phyloP scores from a whole-genome alignment of 2,113 vertebrate genomes.

The Atrichornis clamosus region DNA sequence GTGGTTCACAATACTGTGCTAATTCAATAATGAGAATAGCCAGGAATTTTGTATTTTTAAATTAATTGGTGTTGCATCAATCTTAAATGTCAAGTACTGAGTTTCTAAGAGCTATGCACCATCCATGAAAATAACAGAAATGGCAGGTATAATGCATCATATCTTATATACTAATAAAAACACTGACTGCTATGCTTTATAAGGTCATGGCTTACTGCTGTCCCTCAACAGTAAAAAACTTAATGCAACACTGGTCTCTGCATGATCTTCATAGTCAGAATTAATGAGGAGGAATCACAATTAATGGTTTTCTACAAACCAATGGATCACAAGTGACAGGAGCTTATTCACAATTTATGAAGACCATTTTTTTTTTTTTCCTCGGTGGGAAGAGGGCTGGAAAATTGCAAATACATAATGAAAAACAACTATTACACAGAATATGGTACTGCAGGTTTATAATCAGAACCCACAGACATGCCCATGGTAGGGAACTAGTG shows the following conservation, averaged over 20 bases:
- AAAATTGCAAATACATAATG: conserved; percentile 7
- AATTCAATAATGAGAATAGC: conserved; percentile 49
- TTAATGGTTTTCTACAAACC: conserved; percentile 37
- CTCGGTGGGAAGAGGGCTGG: background rate
- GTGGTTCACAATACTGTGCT: conserved; percentile 28
- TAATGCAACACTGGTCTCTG: conserved; percentile 11
- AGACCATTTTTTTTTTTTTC: background rate
- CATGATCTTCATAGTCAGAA: conserved; percentile 4
- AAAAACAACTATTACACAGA: conserved; percentile 4
- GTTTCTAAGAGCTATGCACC: background rate
- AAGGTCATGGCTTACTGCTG: conserved; percentile 11
- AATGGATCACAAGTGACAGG: conserved; percentile 40
- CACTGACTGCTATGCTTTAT: conserved; percentile 1
- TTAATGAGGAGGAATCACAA: conserved; percentile 49
- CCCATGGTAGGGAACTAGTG: background rate
- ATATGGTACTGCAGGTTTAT: background rate
- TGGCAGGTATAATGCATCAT: conserved; percentile 37
- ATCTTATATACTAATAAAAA: conserved; percentile 35
- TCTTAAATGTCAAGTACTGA: conserved; percentile 5
- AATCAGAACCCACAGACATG: background rate
- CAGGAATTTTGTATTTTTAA: conserved; percentile 18
- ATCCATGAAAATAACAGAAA: background rate
- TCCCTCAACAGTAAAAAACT: conserved; percentile 10
- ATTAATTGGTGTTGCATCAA: conserved; percentile 16
- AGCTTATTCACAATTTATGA: conserved; percentile 45